Evolutionary conservation across 2,797 vertebrate genomes (phyloP).

Genomic region (Onychomys leucogaster): DNA sequence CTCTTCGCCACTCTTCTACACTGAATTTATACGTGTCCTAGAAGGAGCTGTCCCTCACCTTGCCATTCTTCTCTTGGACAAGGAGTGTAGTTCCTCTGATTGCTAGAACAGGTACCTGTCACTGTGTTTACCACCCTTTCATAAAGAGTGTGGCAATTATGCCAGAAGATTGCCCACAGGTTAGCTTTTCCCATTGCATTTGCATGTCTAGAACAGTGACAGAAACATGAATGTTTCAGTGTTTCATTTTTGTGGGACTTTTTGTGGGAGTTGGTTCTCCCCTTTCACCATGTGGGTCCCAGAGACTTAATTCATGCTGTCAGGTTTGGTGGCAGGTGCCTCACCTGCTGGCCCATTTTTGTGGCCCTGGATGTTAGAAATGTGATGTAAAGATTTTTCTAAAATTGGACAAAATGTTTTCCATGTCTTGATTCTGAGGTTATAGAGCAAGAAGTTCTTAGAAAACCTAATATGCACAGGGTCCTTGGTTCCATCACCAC

Average conservation of each 20-base stretch:
- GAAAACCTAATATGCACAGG: background rate
- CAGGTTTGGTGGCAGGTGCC: background rate
- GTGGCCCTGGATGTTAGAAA: background rate
- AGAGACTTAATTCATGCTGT: background rate
- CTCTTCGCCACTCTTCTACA: background rate
- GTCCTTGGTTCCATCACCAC: background rate
- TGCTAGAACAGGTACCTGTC: background rate
- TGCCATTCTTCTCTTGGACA: background rate
- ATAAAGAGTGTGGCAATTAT: background rate
- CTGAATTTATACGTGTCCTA: background rate
- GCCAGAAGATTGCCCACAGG: background rate
- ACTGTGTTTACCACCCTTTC: slow-evolving; percentile 18
- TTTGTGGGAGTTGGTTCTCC: background rate
- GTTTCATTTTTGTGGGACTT: background rate
- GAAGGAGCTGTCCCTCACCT: background rate
- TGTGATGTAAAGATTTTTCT: slow-evolving; percentile 48
- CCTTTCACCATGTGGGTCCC: background rate
- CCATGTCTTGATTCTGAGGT: slow-evolving; percentile 12
- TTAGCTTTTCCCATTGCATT: slow-evolving; percentile 39
- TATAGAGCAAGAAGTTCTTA: background rate
- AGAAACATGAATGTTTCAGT: background rate
- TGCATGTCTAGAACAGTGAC: slow-evolving; percentile 6
- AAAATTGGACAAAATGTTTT: slow-evolving; percentile 36
- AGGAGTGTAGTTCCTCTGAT: background rate
- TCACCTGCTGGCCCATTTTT: background rate